Conservation (phyloP, 2,888 invertebrate genomes). For the Lithodes maja region DNA sequence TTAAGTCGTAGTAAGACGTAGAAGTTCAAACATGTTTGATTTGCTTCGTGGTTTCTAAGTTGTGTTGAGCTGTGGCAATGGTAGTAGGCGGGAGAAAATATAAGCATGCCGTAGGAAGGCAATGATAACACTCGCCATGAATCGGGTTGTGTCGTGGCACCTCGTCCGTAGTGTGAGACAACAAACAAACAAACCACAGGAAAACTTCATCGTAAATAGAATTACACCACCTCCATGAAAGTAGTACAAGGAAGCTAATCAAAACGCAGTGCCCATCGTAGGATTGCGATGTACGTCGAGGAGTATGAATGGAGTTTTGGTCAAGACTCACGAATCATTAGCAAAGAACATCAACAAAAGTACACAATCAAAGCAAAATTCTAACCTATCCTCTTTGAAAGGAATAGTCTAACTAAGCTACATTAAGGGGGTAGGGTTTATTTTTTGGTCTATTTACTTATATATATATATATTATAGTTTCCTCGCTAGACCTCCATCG, state of each 20-base stretch:
- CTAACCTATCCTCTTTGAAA: neutral
- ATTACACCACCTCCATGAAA: neutral
- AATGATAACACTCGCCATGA: neutral
- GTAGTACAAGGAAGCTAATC: neutral
- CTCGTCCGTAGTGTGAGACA: neutral
- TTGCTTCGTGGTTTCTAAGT: conserved; percentile 27
- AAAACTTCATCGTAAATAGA: neutral
- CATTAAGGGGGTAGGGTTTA: too few species aligned
- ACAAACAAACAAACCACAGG: neutral
- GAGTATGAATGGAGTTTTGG: neutral
- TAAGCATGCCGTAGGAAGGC: neutral
- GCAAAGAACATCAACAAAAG: neutral
- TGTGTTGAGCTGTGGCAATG: conserved; percentile 13
- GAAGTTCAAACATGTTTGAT: conserved; percentile 10
- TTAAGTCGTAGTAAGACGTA: neutral
- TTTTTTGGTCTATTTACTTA: too few species aligned
- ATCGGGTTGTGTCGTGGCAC: neutral
- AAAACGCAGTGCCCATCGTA: neutral
- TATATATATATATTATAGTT: too few species aligned
- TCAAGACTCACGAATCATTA: neutral
- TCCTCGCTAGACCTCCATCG: too few species aligned
- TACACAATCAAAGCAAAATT: neutral
- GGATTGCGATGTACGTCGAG: neutral
- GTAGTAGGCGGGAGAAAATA: neutral
- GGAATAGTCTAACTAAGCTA: neutral